A percentile compares a stretch with the other conserved stretches of the same genome.
These are phyloP conservation scores for Drosophila recens DNA, from an alignment of 2,888 invertebrate genomes.

Conservation along the genomic window DNA sequence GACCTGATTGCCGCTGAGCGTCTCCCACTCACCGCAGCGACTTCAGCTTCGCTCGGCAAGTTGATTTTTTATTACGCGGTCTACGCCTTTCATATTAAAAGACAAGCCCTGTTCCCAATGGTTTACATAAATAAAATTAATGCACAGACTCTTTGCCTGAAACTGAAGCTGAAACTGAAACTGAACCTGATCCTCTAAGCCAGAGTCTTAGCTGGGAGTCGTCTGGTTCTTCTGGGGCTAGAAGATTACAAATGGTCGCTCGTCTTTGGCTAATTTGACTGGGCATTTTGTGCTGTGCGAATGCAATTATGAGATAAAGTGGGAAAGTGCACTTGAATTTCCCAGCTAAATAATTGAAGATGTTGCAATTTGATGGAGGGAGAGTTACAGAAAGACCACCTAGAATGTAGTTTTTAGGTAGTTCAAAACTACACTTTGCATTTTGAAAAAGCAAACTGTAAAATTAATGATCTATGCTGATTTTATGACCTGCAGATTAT, in stretches of 20 bases:
- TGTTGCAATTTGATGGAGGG: constrained; percentile 65
- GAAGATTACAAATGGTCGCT: constrained; percentile 67
- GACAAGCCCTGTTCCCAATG: constrained; percentile 71
- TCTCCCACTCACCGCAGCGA: constrained; percentile 50
- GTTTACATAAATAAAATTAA: constrained; percentile 82
- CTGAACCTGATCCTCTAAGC: constrained; percentile 8
- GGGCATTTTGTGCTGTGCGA: constrained; percentile 30
- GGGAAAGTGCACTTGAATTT: constrained; percentile 52
- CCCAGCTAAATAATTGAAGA: constrained; percentile 52
- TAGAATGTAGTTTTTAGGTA: constrained; percentile 28
- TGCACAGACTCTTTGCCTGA: constrained; percentile 24
- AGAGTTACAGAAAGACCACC: constrained; percentile 58
- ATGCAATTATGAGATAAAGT: constrained; percentile 83
- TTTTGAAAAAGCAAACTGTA: constrained; percentile 62
- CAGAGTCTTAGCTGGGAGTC: constrained; percentile 2
- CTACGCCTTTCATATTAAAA: constrained; percentile 76
- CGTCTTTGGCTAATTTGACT: constrained; percentile 73
- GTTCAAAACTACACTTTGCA: constrained; percentile 61
- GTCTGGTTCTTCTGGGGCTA: constrained; percentile 29
- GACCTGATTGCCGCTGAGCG: constrained; percentile 31
- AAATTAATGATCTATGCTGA: constrained; percentile 78
- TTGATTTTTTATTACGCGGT: constrained; percentile 82
- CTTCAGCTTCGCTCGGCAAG: constrained; percentile 49
- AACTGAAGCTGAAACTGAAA: constrained; percentile 6
- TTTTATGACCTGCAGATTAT: constrained; percentile 79